A percentile compares a stretch with the other conserved stretches of the same genome.
Evolutionary conservation across 2,888 invertebrate species (phyloP).

Genomic region (Amorpha juglandis): DNA sequence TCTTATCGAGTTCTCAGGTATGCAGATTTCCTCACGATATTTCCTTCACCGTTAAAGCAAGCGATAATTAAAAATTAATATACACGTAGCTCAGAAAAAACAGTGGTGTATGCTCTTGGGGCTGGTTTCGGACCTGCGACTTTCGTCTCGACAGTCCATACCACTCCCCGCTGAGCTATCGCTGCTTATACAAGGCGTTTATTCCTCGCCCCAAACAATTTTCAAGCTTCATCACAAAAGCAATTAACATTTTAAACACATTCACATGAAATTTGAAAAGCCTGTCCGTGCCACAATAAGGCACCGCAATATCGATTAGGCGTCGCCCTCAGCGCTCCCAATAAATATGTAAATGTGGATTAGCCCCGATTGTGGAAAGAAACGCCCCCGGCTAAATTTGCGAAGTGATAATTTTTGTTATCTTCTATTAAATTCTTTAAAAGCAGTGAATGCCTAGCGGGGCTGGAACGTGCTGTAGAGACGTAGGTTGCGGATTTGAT

Average conservation of each 20-base stretch:
- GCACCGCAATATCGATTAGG: slow-evolving; percentile 62
- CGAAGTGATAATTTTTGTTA: slow-evolving; percentile 32
- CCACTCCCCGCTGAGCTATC: too few relatives aligned
- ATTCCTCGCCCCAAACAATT: background rate
- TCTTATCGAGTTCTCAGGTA: too few relatives aligned
- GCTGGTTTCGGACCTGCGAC: too few relatives aligned
- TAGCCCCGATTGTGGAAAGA: slow-evolving; percentile 47
- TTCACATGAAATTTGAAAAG: slow-evolving; percentile 33
- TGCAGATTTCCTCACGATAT: too few relatives aligned
- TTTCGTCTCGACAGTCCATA: too few relatives aligned
- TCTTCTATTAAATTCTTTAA: slow-evolving; percentile 3
- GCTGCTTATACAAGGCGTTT: background rate
- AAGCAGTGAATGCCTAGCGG: background rate
- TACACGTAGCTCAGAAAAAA: too few relatives aligned
- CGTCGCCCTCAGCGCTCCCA: slow-evolving; percentile 60
- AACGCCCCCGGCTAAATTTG: slow-evolving; percentile 37
- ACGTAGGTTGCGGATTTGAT: too few relatives aligned
- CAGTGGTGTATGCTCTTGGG: too few relatives aligned
- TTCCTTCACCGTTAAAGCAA: too few relatives aligned
- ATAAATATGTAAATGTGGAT: slow-evolving; percentile 78
- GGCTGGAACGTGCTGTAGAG: background rate
- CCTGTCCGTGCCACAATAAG: slow-evolving; percentile 41
- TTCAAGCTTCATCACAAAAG: slow-evolving; percentile 30
- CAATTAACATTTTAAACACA: slow-evolving; percentile 46
- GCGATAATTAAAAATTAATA: too few relatives aligned